A percentile compares a stretch with the other conserved stretches of the same genome.
These are phyloP conservation scores for Orientallactaga sibirica DNA, from an alignment of 2,797 vertebrate species.

Conservation along the genomic window DNA sequence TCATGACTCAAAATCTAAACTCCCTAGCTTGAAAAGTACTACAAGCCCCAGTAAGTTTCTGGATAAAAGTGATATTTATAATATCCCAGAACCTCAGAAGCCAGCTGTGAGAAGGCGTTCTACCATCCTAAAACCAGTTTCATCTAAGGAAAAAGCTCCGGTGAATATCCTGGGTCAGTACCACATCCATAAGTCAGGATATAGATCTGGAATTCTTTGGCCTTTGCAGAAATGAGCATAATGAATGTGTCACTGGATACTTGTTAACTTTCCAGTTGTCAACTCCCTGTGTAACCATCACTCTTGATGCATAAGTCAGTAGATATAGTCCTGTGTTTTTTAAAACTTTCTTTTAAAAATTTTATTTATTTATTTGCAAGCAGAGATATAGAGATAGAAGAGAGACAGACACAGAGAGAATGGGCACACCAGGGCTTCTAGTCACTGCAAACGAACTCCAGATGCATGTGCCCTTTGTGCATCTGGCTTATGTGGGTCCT, in stretches of 20 bases:
- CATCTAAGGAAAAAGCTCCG: constrained; percentile 25
- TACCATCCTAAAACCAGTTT: constrained; percentile 37
- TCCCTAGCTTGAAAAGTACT: constrained; percentile 38
- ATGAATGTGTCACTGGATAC: not conserved
- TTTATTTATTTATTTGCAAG: too few relatives aligned
- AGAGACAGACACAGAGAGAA: too few relatives aligned
- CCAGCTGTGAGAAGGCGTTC: not conserved
- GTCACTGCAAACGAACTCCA: too few relatives aligned
- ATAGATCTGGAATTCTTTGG: not conserved
- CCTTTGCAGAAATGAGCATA: not conserved
- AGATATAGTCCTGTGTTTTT: not conserved
- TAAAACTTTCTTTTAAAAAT: too few relatives aligned
- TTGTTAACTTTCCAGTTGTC: not conserved
- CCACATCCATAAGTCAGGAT: not conserved
- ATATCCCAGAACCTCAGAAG: not conserved
- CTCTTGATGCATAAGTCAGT: not conserved
- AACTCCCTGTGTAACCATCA: not conserved
- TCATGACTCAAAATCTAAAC: constrained; percentile 44
- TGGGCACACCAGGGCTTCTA: too few relatives aligned
- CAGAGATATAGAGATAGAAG: too few relatives aligned
- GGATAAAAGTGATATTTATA: constrained; percentile 45
- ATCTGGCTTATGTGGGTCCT: too few relatives aligned
- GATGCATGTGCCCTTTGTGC: too few relatives aligned
- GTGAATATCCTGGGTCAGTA: constrained; percentile 57
- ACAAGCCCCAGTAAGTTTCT: constrained; percentile 27